Conservation (phyloP, 2,888 invertebrate species). For the Stenchaetothrips biformis region DNA sequence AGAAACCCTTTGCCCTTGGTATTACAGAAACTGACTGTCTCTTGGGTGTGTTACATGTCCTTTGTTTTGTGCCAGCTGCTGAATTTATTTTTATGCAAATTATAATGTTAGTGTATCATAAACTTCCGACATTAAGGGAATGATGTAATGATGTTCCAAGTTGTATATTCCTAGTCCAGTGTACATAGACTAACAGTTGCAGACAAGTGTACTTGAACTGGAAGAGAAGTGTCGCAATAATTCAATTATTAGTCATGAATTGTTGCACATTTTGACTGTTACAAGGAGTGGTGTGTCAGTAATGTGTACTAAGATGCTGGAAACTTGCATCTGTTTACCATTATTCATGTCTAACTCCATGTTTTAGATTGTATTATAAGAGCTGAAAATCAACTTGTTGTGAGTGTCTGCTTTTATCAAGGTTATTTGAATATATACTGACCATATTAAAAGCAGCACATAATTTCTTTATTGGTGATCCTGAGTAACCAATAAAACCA, state of each 20-base stretch:
- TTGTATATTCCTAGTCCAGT: slow-evolving; percentile 18
- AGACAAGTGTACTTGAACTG: neutral
- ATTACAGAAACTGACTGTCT: neutral
- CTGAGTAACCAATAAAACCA: too few relatives aligned
- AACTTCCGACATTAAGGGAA: neutral
- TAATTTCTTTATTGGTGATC: too few relatives aligned
- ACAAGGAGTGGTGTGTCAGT: too few relatives aligned
- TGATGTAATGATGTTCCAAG: neutral
- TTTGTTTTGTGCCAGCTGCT: neutral
- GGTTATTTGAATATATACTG: too few relatives aligned
- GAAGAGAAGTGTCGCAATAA: neutral
- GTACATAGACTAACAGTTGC: slow-evolving; percentile 4
- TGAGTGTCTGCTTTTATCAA: too few relatives aligned
- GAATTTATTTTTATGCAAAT: neutral
- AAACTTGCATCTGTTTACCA: too few relatives aligned
- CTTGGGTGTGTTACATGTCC: neutral
- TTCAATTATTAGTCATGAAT: neutral
- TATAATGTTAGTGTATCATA: neutral
- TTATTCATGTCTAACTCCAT: too few relatives aligned
- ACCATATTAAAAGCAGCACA: too few relatives aligned
- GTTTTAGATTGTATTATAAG: too few relatives aligned
- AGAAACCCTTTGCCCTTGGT: too few relatives aligned
- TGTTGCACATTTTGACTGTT: neutral
- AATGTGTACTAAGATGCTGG: too few relatives aligned
- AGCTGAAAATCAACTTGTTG: too few relatives aligned